Conservation (phyloP, 2,113 vertebrate species). For the Perca schrenkii region DNA sequence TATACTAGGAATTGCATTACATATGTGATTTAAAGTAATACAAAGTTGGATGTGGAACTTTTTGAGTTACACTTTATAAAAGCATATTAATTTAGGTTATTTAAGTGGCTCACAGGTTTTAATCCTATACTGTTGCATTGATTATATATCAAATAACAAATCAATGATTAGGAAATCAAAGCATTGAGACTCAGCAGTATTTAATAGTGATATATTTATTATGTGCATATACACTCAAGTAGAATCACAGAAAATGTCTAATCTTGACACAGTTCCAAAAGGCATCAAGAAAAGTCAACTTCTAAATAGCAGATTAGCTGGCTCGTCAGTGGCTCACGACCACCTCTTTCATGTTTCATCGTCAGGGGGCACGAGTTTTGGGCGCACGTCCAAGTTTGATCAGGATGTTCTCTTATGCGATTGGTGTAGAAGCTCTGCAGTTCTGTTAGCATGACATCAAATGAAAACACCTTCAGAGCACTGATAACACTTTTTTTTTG, state of each 20-base stretch:
- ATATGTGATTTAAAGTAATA: neutral
- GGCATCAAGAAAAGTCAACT: neutral
- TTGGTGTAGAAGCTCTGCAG: neutral
- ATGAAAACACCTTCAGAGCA: slow-evolving; percentile 19
- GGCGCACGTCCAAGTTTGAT: slow-evolving; percentile 17
- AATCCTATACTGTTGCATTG: neutral
- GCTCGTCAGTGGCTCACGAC: slow-evolving; percentile 15
- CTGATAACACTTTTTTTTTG: neutral
- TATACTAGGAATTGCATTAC: neutral
- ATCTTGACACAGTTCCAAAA: neutral
- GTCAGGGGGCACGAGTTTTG: neutral
- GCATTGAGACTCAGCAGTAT: neutral
- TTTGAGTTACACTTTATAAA: neutral
- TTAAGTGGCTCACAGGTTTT: neutral
- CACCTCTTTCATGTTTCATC: slow-evolving; percentile 27
- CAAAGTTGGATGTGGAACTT: slow-evolving; percentile 5
- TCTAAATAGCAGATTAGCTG: slow-evolving; percentile 12
- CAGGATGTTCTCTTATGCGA: slow-evolving; percentile 6
- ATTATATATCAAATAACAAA: neutral
- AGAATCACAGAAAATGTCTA: neutral
- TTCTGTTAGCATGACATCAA: slow-evolving; percentile 19
- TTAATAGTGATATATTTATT: neutral
- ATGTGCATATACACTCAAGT: neutral
- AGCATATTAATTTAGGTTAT: neutral
- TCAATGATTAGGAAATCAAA: neutral